Percentiles rank a stretch among this genome's conserved stretches.
Conservation (phyloP, 2,888 invertebrate genomes). For the Gonocerus acuteangulatus region DNA sequence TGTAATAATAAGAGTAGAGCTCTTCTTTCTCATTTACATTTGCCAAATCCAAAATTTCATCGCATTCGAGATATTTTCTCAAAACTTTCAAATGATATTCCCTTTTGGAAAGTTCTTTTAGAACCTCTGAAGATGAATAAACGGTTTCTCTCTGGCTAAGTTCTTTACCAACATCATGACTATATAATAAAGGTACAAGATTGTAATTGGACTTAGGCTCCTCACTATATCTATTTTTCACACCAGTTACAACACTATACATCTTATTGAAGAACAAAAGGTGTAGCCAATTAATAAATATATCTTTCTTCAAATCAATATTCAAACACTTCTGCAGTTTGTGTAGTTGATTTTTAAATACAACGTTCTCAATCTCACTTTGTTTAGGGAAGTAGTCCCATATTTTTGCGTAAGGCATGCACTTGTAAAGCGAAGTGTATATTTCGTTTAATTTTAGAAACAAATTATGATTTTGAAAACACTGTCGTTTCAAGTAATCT, state of each 20-base stretch:
- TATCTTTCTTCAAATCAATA: not conserved
- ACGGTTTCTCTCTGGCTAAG: too few species aligned
- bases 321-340: not conserved
- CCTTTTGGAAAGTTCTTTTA: not conserved
- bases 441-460: not conserved
- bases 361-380: not conserved
- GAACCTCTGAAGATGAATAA: too few species aligned
- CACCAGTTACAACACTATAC: not conserved
- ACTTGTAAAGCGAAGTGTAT: not conserved
- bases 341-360: constrained; percentile 7
- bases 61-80: not conserved
- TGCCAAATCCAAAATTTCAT: not conserved
- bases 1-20: not conserved
- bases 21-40: not conserved
- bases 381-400: constrained; percentile 7
- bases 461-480: not conserved
- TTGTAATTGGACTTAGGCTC: too few species aligned
- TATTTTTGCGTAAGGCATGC: not conserved
- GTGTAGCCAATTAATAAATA: not conserved
- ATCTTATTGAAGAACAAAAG: constrained; percentile 13
- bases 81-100: not conserved
- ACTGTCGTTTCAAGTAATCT: not conserved
- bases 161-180: too few species aligned
- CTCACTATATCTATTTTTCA: not conserved
- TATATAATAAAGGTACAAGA: too few species aligned